Percentiles rank a stretch among this genome's conserved stretches.
These are phyloP conservation scores for Noctua janthina DNA, from an alignment of 2,888 invertebrate genomes.

Conservation along the genomic window DNA sequence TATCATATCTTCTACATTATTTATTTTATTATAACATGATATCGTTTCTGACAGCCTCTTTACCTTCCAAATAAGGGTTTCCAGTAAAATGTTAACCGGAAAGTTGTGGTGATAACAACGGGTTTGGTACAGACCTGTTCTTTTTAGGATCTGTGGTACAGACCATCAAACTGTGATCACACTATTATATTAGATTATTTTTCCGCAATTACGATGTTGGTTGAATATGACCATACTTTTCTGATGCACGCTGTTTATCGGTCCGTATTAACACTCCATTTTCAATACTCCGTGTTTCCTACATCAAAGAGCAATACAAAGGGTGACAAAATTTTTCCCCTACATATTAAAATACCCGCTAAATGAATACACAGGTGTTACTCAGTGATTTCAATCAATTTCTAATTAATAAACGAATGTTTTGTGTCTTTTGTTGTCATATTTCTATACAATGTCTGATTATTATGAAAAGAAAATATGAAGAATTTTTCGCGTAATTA, in stretches of 20 bases:
- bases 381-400: slow-evolving; percentile 49
- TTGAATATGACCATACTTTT: too few species aligned
- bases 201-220: too few species aligned
- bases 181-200: too few species aligned
- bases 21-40: too few species aligned
- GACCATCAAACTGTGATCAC: too few species aligned
- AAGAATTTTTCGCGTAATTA: slow-evolving; percentile 37
- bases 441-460: slow-evolving; percentile 32
- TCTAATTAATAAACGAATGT: slow-evolving; percentile 57
- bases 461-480: slow-evolving; percentile 39
- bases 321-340: neutral
- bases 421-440: slow-evolving; percentile 50
- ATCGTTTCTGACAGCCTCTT: too few species aligned
- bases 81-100: too few species aligned
- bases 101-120: too few species aligned
- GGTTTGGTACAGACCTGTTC: too few species aligned
- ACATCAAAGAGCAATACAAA: slow-evolving; percentile 9
- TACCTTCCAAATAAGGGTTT: too few species aligned
- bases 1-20: too few species aligned
- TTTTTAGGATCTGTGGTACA: too few species aligned
- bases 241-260: neutral
- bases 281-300: slow-evolving; percentile 4
- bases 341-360: slow-evolving; percentile 22
- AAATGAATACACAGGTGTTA: slow-evolving; percentile 53
- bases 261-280: slow-evolving; percentile 11